These are phyloP conservation scores for Platichthys flesus DNA, from an alignment of 2,113 vertebrate species.

Conservation along the genomic window DNA sequence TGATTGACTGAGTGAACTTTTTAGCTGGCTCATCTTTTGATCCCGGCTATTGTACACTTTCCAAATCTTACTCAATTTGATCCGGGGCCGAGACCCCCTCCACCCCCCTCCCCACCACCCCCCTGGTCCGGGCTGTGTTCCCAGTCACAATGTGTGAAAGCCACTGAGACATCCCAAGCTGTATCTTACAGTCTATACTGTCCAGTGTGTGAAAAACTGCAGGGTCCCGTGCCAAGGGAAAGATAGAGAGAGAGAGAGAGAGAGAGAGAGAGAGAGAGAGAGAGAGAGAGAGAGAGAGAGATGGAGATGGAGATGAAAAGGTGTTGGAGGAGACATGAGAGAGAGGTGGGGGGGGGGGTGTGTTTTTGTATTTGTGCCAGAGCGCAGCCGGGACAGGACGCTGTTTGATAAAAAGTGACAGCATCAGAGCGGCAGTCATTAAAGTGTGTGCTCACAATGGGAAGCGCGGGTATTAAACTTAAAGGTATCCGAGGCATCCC, in stretches of 20 bases:
- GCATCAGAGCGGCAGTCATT: constrained; percentile 41
- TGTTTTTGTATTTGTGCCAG: constrained; percentile 25
- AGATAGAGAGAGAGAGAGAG: constrained; percentile 18
- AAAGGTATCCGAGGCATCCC: constrained; percentile 42
- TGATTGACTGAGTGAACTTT: no score
- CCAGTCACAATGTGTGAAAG: no score
- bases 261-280: background rate
- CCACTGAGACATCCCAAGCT: constrained; percentile 35
- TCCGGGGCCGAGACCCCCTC: no score
- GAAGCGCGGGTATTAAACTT: constrained; percentile 26
- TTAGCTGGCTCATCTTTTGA: no score
- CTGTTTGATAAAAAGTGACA: constrained; percentile 34
- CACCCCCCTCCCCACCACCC: no score
- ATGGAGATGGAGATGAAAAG: constrained; percentile 30
- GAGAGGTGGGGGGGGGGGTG: no score
- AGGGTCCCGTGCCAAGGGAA: constrained; percentile 47
- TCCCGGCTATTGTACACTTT: no score
- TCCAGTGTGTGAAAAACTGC: constrained; percentile 58
- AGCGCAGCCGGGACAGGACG: constrained; percentile 19
- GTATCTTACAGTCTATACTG: constrained; percentile 19
- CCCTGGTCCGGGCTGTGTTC: no score
- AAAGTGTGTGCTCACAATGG: constrained; percentile 35
- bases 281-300: no score
- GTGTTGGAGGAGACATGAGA: constrained; percentile 2
- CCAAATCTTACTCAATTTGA: no score